Percentiles rank a stretch among this genome's conserved stretches.
These are phyloP conservation scores for Pocillopora damicornis DNA, from an alignment of 64 coral and sea anemone species.

Conservation along the genomic window DNA sequence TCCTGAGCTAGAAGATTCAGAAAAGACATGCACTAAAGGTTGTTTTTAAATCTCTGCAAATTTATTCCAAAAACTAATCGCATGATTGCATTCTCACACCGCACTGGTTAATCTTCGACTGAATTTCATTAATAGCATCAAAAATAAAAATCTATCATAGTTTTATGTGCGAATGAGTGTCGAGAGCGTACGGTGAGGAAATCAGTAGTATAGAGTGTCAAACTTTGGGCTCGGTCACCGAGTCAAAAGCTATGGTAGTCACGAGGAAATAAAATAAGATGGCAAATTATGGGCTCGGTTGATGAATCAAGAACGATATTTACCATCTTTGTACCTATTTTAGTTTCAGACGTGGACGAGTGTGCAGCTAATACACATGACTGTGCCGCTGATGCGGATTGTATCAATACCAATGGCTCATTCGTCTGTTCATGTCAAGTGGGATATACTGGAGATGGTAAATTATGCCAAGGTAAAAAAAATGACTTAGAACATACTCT, in stretches of 20 bases:
- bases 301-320: not conserved
- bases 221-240: no score
- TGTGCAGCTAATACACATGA: constrained; percentile 9
- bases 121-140: no score
- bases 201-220: no score
- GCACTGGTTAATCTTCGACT: no score
- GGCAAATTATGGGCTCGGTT: not conserved
- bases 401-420: constrained; percentile 10
- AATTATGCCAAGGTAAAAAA: constrained; percentile 11
- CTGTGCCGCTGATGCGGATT: constrained; percentile 4
- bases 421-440: constrained; percentile 7
- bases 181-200: no score
- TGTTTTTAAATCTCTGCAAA: not conserved
- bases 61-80: no score
- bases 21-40: not conserved
- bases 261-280: not conserved
- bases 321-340: not conserved
- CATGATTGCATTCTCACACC: no score
- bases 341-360: constrained; percentile 33
- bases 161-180: no score
- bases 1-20: not conserved
- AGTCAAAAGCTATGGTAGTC: no score
- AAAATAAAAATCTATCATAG: no score
- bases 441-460: constrained; percentile 25
- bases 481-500: not conserved